Percentiles rank a stretch among this genome's conserved stretches.
phyloP scores from a whole-genome alignment of 23 tunicate genomes.

The Pegea sp. region DNA sequence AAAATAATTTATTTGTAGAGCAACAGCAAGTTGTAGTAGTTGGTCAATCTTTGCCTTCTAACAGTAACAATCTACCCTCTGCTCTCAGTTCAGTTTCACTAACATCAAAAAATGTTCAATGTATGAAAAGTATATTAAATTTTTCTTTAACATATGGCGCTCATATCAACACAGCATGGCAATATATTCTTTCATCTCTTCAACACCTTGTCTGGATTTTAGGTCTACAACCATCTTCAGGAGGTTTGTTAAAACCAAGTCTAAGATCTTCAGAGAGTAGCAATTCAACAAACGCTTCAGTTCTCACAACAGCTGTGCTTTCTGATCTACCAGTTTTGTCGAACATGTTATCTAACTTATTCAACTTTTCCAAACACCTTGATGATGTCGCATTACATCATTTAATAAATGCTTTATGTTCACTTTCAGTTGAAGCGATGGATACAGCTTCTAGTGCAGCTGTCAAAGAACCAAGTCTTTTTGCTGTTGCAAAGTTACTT shows the following conservation, averaged over 20 bases:
- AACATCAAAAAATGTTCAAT: conserved; percentile 78
- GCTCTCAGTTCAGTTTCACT: conserved; percentile 28
- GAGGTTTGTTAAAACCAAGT: conserved; percentile 44
- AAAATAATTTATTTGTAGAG: conserved; percentile 2
- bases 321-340: conserved; percentile 64
- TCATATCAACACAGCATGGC: conserved; percentile 87
- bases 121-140: conserved; percentile 64
- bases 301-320: conserved; percentile 75
- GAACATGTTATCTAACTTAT: conserved; percentile 38
- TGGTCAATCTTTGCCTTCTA: conserved; percentile 46
- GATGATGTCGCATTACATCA: conserved; percentile 97
- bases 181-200: conserved; percentile 46
- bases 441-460: conserved; percentile 62
- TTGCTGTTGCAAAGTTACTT: conserved; percentile 77
- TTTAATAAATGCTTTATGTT: conserved; percentile 85
- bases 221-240: conserved; percentile 51
- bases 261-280: conserved; percentile 27
- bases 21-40: conserved; percentile 80
- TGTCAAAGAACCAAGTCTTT: conserved; percentile 72
- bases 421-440: conserved; percentile 75
- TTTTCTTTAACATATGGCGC: conserved; percentile 60
- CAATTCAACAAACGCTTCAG: conserved; percentile 13
- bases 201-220: conserved; percentile 95
- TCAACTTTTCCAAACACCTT: conserved; percentile 60
- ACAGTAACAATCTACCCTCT: conserved; percentile 4